These are phyloP conservation scores for Microchrysa polita DNA, from an alignment of 2,888 invertebrate species.

Conservation along the genomic window DNA sequence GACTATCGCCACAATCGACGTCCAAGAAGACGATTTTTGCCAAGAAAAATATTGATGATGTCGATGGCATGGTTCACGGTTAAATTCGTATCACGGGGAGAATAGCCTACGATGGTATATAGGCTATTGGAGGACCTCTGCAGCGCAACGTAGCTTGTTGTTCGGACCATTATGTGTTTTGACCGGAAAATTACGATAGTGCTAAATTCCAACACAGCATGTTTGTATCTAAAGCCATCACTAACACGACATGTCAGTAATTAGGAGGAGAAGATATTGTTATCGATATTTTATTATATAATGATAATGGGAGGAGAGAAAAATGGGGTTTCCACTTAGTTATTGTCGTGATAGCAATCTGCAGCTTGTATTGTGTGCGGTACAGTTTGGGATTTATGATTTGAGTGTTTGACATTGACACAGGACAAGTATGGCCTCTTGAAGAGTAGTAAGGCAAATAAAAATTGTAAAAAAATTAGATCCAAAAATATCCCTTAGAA, in stretches of 20 bases:
- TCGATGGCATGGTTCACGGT: conserved; percentile 38
- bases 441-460: too few relatives aligned
- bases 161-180: neutral
- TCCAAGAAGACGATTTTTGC: neutral
- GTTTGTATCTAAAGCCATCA: conserved; percentile 27
- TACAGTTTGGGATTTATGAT: too few relatives aligned
- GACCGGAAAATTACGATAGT: neutral
- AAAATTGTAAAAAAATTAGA: too few relatives aligned
- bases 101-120: neutral
- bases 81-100: neutral
- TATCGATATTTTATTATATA: conserved; percentile 48
- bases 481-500: too few relatives aligned
- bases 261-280: conserved; percentile 44
- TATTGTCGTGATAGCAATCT: conserved; percentile 20
- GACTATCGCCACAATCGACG: too few relatives aligned
- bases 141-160: neutral
- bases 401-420: too few relatives aligned
- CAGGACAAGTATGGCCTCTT: too few relatives aligned
- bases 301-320: conserved; percentile 31
- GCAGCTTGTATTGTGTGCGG: neutral
- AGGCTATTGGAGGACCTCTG: neutral
- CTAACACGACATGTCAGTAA: conserved; percentile 40
- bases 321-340: conserved; percentile 23
- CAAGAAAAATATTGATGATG: conserved; percentile 34
- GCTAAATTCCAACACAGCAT: conserved; percentile 19